Evolutionary conservation across 30 jellyfish, hydroid and myxozoan species (phyloP), one percentile per base, ranked within the genome.

Genomic region (Hydractinia symbiolongicarpus): DNA sequence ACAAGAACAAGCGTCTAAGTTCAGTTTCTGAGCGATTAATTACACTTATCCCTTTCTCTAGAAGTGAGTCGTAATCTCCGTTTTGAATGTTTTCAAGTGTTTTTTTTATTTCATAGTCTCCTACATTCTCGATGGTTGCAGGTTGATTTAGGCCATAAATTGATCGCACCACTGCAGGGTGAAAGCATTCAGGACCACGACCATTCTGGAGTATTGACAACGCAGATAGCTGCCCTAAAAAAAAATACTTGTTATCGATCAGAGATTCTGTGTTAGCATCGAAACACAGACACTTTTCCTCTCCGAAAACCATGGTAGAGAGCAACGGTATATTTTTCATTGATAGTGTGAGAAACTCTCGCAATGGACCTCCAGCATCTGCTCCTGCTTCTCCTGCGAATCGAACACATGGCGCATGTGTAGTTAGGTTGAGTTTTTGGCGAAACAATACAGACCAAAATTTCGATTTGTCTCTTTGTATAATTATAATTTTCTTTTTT

Each of bases 381-480:
- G 84, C 84, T 50, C 55, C 84, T 14, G 84, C 50, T 76, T 76
- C 84, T 16, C 80, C 84, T 76, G 84, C 84, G 21, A 67, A 67
- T 49, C 78, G 19, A 10, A 67, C 78, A 67, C 50, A 10, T 10
- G 50, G 19, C 50, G n/a, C 78, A 13, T 67, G 51, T 11, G 14
- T 11, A 13, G 50, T 13, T 49, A 67, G 21, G 21, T 67, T 67
- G 21, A 67, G 21, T 67, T 15, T 10, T 20, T 67, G 78, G 19
- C 78, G 20, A 20, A 67, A 67, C n/a, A 67, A 49, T 15, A 67
- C 11, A 13, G n/a, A 10, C 78, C 78, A 67, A 67, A 67, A 67
- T 11, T 16, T 11, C 19, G 17, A 11, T 58, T 58, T 16, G 19
- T 58, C 69, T 58, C 69, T 58, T 58, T 58, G 69, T 11, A 58